Evolutionary conservation across 1,140 invertebrate species (phyloP).

Genomic region (honey bee (Apis mellifera)): Amel_HAv3.1 CM009935.2:7276001-7276500

Average conservation of each 20-base stretch:
- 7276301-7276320: no score
- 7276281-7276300: no score
- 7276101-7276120: conserved; percentile 16
- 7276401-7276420: no score
- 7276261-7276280: no score
- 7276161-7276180: not conserved
- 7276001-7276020: conserved; percentile 79
- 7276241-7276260: no score
- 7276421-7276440: not conserved
- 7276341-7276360: no score
- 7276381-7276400: not conserved
- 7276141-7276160: not conserved
- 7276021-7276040: conserved; percentile 77
- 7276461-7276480: not conserved
- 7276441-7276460: not conserved
- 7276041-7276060: conserved; percentile 69
- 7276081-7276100: conserved; percentile 31
- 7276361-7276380: not conserved
- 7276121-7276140: not conserved
- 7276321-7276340: no score
- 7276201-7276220: no score
- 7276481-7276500: not conserved
- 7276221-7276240: no score
- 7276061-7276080: conserved; percentile 71
- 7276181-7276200: no score